phyloP scores from a whole-genome alignment of 2,797 vertebrate genomes.

The Rhincodon typus region DNA sequence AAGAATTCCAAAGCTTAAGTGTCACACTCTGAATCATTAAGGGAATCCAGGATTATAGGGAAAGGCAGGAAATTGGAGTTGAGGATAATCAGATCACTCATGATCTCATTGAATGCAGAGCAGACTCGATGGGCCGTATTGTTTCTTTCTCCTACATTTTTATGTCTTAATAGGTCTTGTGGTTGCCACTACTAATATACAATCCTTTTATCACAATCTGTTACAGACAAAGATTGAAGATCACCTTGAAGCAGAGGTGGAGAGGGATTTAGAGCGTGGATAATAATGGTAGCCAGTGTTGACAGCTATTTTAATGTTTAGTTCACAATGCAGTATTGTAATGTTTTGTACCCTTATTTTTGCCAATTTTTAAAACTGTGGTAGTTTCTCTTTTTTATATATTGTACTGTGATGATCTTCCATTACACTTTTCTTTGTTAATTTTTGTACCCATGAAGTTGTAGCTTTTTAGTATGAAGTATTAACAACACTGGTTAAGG shows the following conservation, averaged over 20 bases:
- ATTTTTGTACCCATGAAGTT: slow-evolving; percentile 5
- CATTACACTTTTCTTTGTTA: neutral
- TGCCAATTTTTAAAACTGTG: neutral
- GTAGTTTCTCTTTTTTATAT: neutral
- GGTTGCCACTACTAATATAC: neutral
- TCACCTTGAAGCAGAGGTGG: slow-evolving; percentile 13
- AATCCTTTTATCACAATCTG: neutral
- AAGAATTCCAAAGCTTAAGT: too few relatives aligned
- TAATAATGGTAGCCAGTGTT: slow-evolving; percentile 13
- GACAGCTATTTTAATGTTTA: neutral
- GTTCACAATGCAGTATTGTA: slow-evolving; percentile 31
- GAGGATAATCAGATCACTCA: too few relatives aligned
- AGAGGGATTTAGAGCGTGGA: neutral
- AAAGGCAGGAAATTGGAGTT: too few relatives aligned
- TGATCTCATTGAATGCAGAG: too few relatives aligned
- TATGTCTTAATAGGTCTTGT: too few relatives aligned
- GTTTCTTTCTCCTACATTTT: too few relatives aligned
- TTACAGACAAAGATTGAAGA: slow-evolving; percentile 6
- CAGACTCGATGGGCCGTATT: too few relatives aligned
- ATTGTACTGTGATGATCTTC: neutral
- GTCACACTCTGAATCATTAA: too few relatives aligned
- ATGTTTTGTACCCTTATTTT: slow-evolving; percentile 1
- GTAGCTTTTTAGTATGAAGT: neutral
- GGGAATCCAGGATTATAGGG: too few relatives aligned
- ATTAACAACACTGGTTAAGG: slow-evolving; percentile 20